Evolutionary conservation across 2,888 invertebrate species (phyloP), one percentile per base, ranked within the genome.

Genomic region (Caenorhabditis sp.): DNA sequence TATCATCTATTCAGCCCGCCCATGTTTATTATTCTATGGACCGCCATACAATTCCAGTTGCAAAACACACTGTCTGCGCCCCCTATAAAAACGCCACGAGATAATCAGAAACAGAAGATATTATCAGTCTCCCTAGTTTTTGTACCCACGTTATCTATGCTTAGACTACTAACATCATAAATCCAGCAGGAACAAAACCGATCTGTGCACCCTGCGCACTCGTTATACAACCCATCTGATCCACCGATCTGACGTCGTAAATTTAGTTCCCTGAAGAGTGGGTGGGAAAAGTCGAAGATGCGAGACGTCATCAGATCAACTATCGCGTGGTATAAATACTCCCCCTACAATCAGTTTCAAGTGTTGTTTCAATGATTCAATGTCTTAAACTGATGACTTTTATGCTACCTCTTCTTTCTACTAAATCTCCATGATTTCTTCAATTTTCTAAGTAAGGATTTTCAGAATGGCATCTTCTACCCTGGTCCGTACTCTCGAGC

Each of bases 291-390:
- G 51, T 26, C 28, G 35, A 67, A 58, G 47, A 24, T 15, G 37
- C 26, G 60, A 56, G 32, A 78, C 79, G 79, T 79, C 79, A 79
- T 61, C 71, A 67, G 79, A 79, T 79, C 79, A 79, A 68, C 71
- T 67, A 71, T 67, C 77, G 69, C 67, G 18, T 47, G 35, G 65
- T 79, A 79, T 79, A 79, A 79, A 79, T 79, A 72, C 79, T 67
- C 55, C 44, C 24, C 35, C 24, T n/a, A n/a, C 35, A 8, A 18
- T 65, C 35, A 47, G n/a, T 47, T 47, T 44, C 51, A 1, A 20
- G 8, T 35, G 37, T 13, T 76, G 62, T 77, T 69, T 77, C 47
- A 53, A 44, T 69, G 68, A 24, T 71, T 71, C n/a, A n/a, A n/a
- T n/a, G n/a, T n/a, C n/a, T n/a, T n/a, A n/a, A n/a, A n/a, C n/a